phyloP scores from a whole-genome alignment of 2,113 vertebrate species.

The Cebus imitator region DNA sequence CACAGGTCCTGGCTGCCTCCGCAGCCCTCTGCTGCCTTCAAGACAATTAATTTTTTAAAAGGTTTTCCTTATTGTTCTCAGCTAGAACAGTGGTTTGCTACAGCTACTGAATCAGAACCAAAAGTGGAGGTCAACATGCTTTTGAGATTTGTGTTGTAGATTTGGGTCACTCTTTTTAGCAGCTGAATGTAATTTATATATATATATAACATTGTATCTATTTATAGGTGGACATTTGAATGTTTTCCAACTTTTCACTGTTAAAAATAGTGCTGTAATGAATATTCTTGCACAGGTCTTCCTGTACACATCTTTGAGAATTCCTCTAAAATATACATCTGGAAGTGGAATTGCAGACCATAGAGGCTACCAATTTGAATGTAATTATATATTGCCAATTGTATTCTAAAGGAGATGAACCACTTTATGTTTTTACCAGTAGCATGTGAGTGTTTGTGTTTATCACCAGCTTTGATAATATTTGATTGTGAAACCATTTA shows the following conservation, averaged over 20 bases:
- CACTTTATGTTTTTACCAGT: neutral
- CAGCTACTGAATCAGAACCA: neutral
- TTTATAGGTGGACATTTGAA: constrained; percentile 53
- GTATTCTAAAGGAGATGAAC: neutral
- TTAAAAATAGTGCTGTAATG: constrained; percentile 16
- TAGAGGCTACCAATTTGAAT: neutral
- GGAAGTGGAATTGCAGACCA: neutral
- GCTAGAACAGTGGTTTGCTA: neutral
- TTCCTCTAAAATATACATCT: constrained; percentile 37
- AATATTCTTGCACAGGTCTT: neutral
- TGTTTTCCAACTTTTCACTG: constrained; percentile 30
- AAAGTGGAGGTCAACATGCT: constrained; percentile 47
- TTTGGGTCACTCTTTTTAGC: constrained; percentile 29
- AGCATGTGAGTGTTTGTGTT: neutral
- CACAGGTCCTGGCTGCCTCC: neutral
- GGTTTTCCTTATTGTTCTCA: neutral
- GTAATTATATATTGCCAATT: neutral
- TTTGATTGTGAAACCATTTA: neutral
- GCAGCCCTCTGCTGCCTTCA: neutral
- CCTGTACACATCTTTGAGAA: neutral
- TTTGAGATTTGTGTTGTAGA: constrained; percentile 48
- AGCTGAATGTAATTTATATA: constrained; percentile 43
- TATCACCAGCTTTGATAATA: neutral
- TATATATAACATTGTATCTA: neutral
- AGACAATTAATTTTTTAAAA: neutral